Conservation (phyloP, 2,888 invertebrate genomes). For the Opisthograptis luteolata region DNA sequence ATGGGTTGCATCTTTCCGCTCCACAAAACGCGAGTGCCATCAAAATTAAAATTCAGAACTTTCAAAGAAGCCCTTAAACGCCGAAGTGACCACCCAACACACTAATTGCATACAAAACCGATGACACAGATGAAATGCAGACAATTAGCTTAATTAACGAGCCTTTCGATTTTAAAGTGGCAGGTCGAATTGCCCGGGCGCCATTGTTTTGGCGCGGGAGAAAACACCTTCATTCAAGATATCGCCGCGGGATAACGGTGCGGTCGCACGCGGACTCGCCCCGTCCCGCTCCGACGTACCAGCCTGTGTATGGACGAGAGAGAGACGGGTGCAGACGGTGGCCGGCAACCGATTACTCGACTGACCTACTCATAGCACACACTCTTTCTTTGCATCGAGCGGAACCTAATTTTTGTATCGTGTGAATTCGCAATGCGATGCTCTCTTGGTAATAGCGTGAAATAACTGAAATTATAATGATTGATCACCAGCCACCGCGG, state of each 20-base stretch:
- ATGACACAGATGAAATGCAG: slow-evolving; percentile 50
- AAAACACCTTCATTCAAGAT: slow-evolving; percentile 84
- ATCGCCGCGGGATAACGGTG: slow-evolving; percentile 82
- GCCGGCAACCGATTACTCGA: slow-evolving; percentile 80
- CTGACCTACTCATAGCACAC: slow-evolving; percentile 82
- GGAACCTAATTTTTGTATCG: slow-evolving; percentile 82
- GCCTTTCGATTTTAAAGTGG: slow-evolving; percentile 76
- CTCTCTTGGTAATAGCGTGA: slow-evolving; percentile 61
- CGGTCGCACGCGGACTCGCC: slow-evolving; percentile 63
- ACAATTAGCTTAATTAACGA: slow-evolving; percentile 65
- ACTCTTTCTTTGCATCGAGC: slow-evolving; percentile 84
- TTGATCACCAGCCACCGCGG: slow-evolving; percentile 34
- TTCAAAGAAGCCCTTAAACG: slow-evolving; percentile 32
- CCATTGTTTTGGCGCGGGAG: slow-evolving; percentile 82
- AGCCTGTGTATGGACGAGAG: slow-evolving; percentile 35
- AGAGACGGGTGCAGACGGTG: slow-evolving; percentile 63
- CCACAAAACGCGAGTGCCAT: slow-evolving; percentile 25
- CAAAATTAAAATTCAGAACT: slow-evolving; percentile 21
- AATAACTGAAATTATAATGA: slow-evolving; percentile 59
- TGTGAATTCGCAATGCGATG: slow-evolving; percentile 74
- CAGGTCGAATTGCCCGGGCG: slow-evolving; percentile 65
- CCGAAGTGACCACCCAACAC: slow-evolving; percentile 40
- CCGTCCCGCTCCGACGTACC: slow-evolving; percentile 47
- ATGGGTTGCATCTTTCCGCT: slow-evolving; percentile 26
- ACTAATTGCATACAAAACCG: slow-evolving; percentile 40